Evolutionary conservation across 1,140 invertebrate genomes (phyloP).

Genomic region (Proctacanthus coquilletti): DNA sequence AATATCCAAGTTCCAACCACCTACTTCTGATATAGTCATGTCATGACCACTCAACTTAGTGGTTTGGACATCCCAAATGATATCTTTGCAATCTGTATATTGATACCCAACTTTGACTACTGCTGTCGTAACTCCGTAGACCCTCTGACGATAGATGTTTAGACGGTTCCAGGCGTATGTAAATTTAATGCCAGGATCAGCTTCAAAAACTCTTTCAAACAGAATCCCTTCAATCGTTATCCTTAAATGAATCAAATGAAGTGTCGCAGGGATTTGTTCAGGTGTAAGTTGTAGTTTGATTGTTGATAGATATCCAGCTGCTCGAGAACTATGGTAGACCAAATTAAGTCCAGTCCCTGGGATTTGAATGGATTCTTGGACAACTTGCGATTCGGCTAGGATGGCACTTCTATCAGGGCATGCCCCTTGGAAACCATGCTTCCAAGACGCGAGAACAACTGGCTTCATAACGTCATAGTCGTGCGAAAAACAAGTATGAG

Average conservation of each 20-base stretch:
- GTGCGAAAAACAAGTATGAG: constrained; percentile 71
- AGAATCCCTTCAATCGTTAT: constrained; percentile 90
- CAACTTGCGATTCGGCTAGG: constrained; percentile 85
- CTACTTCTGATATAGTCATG: constrained; percentile 89
- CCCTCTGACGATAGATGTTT: constrained; percentile 91
- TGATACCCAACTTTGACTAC: constrained; percentile 92
- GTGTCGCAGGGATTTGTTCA: constrained; percentile 57
- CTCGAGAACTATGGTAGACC: constrained; percentile 86
- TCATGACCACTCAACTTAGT: constrained; percentile 90
- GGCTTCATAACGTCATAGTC: constrained; percentile 91
- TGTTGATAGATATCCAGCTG: constrained; percentile 83
- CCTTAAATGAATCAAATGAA: constrained; percentile 73
- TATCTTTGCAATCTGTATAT: constrained; percentile 80
- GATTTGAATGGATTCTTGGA: constrained; percentile 86
- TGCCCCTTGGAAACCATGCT: constrained; percentile 87
- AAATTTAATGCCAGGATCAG: constrained; percentile 88
- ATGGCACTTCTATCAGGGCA: constrained; percentile 86
- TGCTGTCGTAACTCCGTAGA: constrained; percentile 80
- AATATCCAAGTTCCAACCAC: constrained; percentile 93
- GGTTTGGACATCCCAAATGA: constrained; percentile 91
- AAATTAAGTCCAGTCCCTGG: constrained; percentile 85
- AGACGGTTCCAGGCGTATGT: constrained; percentile 92
- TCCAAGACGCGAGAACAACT: constrained; percentile 88
- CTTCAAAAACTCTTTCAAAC: constrained; percentile 87
- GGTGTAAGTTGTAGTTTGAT: constrained; percentile 89